A percentile compares a stretch with the other conserved stretches of the same genome.
phyloP scores from a whole-genome alignment of 2,888 invertebrate genomes.

The Lycaena phlaeas region DNA sequence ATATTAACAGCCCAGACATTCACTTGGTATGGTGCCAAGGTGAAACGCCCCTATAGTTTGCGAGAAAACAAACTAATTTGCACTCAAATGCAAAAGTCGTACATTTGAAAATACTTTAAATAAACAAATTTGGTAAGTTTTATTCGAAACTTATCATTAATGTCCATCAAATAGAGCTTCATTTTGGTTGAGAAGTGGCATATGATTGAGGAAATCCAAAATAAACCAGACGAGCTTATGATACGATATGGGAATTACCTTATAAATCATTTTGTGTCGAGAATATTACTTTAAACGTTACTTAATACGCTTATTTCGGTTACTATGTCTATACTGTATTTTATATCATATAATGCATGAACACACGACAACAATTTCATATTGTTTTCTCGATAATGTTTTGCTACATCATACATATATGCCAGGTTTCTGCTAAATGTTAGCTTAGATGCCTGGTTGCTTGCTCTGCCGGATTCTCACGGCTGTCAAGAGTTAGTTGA shows the following conservation, averaged over 20 bases:
- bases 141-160: background rate
- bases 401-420: too few species aligned
- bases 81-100: slow-evolving; percentile 13
- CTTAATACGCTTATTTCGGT: too few species aligned
- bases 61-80: slow-evolving; percentile 16
- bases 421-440: too few species aligned
- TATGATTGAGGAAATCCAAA: slow-evolving; percentile 19
- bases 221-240: slow-evolving; percentile 18
- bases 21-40: slow-evolving; percentile 25
- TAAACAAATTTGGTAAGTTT: background rate
- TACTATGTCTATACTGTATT: too few species aligned
- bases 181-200: background rate
- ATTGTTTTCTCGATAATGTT: too few species aligned
- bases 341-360: too few species aligned
- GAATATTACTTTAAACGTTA: too few species aligned
- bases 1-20: slow-evolving; percentile 15
- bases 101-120: slow-evolving; percentile 6
- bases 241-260: slow-evolving; percentile 7
- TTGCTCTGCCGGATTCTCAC: too few species aligned
- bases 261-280: background rate
- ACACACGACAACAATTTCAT: too few species aligned
- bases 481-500: too few species aligned
- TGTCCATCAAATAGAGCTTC: background rate
- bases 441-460: too few species aligned
- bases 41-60: slow-evolving; percentile 19